Percentiles rank a stretch among this genome's conserved stretches.
Evolutionary conservation across 2,797 vertebrate genomes (phyloP).

Genomic region (Ptychadena robeensis): DNA sequence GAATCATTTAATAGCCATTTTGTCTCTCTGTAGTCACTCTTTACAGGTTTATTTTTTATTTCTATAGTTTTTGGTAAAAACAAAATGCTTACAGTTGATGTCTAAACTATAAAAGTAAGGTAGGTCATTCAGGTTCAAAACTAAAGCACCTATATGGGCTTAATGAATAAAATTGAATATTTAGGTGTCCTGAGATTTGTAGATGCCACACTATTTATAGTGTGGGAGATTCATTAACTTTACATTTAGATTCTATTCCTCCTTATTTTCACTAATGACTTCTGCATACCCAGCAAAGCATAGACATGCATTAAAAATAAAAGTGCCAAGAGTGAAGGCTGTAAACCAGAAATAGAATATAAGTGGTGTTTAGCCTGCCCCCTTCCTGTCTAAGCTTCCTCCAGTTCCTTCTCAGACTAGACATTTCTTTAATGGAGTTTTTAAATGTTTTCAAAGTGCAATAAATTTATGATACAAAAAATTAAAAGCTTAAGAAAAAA

Average conservation of each 20-base stretch:
- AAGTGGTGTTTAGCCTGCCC: not conserved
- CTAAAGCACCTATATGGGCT: too few species aligned
- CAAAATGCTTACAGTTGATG: too few species aligned
- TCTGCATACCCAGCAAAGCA: not conserved
- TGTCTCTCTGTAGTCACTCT: too few species aligned
- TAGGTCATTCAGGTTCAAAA: too few species aligned
- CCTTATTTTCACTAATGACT: not conserved
- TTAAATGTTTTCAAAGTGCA: conserved; percentile 5
- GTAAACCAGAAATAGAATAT: conserved; percentile 45
- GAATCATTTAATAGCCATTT: too few species aligned
- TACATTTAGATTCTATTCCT: not conserved
- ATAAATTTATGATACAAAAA: not conserved
- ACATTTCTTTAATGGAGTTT: conserved; percentile 7
- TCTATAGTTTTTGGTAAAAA: too few species aligned
- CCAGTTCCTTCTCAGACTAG: conserved; percentile 23
- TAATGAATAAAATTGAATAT: not conserved
- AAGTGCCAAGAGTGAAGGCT: conserved; percentile 20
- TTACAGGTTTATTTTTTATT: too few species aligned
- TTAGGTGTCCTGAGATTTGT: not conserved
- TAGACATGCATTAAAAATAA: conserved; percentile 54
- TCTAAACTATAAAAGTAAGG: too few species aligned
- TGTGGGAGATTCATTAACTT: not conserved
- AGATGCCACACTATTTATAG: not conserved
- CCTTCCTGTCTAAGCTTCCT: not conserved
- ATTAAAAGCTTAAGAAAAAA: not conserved